Evolutionary conservation across 2,113 vertebrate species (phyloP), one percentile per base, ranked within the genome.

Genomic region (Carassius auratus): DNA sequence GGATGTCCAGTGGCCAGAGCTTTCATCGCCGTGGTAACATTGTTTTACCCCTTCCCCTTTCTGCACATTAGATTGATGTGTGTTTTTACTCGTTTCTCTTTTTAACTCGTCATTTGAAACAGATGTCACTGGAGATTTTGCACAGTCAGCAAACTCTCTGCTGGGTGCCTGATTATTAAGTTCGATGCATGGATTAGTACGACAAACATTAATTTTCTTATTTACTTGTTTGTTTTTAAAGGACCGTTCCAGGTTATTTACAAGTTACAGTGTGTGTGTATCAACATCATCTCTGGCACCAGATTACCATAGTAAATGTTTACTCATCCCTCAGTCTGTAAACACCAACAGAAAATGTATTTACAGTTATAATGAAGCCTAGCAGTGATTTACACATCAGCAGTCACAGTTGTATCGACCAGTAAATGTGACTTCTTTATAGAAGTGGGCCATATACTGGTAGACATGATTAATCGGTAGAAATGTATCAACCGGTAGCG

Each of bases 1-100:
- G 85, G 88, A 83, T 83, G 78, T 78, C n/a, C 68, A 30, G 52
- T 77, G 71, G 50, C 12, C 30, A 6, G 55, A 81, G 85, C 88
- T 87, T 87, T 85, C 79, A 87, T 84, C 64, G 14, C 83, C 8
- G 48, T 87, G 79, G 85, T 68, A 76, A 89, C 85, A 57, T 83
- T 83, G 36, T 85, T 86, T 87, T 76, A 69, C 69, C 85, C 76
- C 57, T 62, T 68, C 36, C 48, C 59, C 59, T 68, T 13, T 77
- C 68, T 19, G 55, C 50, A 80, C 21, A 52, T 88, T 64, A 75
- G 50, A 33, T 36, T 84, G 71, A 81, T 87, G 83, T 26, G 68
- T 66, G 78, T 36, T 62, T 89, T 66, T 68, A 52, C n/a, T 80
- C 4, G 21, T 52, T 55, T 81, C 59, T 33, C 45, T 55, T 48